These are phyloP conservation scores for Euwallacea similis DNA, from an alignment of 1,140 invertebrate genomes.

Conservation along the genomic window DNA sequence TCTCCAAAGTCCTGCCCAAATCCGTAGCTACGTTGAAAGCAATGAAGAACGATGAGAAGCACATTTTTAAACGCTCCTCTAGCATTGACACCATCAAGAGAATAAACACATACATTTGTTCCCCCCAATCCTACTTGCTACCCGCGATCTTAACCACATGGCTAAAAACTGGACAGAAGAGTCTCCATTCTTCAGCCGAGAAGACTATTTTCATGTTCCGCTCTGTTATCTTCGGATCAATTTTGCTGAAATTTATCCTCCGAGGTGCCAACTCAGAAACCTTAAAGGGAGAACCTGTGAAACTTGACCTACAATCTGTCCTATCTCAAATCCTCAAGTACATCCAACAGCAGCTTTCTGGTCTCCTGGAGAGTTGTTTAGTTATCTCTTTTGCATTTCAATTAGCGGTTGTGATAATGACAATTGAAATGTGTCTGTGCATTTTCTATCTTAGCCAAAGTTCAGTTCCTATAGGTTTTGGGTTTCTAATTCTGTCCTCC, in stretches of 20 bases:
- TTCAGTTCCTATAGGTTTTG: conserved; percentile 33
- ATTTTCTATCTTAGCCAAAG: conserved; percentile 17
- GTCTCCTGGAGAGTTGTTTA: not conserved
- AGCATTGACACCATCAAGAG: conserved; percentile 48
- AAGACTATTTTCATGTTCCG: conserved; percentile 44
- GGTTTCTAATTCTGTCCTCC: conserved; percentile 27
- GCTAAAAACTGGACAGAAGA: conserved; percentile 44
- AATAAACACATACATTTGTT: conserved; percentile 50
- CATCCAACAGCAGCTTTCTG: not conserved
- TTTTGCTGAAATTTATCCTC: conserved; percentile 33
- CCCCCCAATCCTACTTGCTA: conserved; percentile 47
- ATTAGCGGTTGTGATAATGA: conserved; percentile 24
- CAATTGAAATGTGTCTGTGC: conserved; percentile 30
- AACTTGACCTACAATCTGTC: conserved; percentile 17
- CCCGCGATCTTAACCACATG: conserved; percentile 47
- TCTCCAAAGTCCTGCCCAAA: conserved; percentile 25
- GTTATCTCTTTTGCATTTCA: conserved; percentile 29
- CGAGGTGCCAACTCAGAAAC: conserved; percentile 15
- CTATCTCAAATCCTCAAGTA: conserved; percentile 4
- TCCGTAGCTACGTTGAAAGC: conserved; percentile 30
- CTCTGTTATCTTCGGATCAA: conserved; percentile 39
- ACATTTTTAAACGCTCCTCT: conserved; percentile 39
- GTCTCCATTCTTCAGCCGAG: conserved; percentile 41
- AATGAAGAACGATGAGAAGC: conserved; percentile 31
- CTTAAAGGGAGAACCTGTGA: conserved; percentile 5